phyloP scores from a whole-genome alignment of 1,140 invertebrate genomes.

The Diuraphis noxia region DNA sequence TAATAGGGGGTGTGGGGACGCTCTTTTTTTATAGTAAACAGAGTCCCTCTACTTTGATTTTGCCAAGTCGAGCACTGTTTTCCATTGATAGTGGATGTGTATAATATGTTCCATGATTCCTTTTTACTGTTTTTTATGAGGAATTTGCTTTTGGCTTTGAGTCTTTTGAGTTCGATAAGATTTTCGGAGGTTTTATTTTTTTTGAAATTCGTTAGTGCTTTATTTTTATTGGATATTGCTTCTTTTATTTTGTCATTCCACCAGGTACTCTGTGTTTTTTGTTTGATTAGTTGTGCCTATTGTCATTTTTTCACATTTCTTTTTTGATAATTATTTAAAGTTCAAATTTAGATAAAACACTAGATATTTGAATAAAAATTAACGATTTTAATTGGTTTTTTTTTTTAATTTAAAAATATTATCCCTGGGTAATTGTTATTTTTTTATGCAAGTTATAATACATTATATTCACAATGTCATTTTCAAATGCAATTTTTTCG shows the following conservation, averaged over 20 bases:
- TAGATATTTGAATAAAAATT: too few species aligned
- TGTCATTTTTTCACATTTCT: background rate
- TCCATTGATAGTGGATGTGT: background rate
- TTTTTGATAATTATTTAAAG: too few species aligned
- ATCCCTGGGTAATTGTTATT: too few species aligned
- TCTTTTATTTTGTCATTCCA: constrained; percentile 5
- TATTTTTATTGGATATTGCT: background rate
- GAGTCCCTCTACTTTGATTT: too few species aligned
- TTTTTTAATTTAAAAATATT: too few species aligned
- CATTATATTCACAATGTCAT: too few species aligned
- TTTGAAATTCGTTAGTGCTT: background rate
- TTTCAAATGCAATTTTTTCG: too few species aligned
- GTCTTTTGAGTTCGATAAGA: background rate
- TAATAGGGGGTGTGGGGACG: too few species aligned
- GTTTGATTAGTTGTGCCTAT: background rate
- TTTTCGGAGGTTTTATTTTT: background rate
- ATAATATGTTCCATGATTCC: background rate
- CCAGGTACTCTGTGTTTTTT: constrained; percentile 26
- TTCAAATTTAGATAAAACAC: too few species aligned
- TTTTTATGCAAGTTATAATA: too few species aligned
- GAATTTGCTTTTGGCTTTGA: background rate
- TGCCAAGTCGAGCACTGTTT: background rate
- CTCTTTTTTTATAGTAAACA: too few species aligned
- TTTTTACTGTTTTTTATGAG: background rate
- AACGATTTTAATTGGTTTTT: too few species aligned